phyloP scores from a whole-genome alignment of 2,888 invertebrate genomes.

The Gymnosoma rotundatum region DNA sequence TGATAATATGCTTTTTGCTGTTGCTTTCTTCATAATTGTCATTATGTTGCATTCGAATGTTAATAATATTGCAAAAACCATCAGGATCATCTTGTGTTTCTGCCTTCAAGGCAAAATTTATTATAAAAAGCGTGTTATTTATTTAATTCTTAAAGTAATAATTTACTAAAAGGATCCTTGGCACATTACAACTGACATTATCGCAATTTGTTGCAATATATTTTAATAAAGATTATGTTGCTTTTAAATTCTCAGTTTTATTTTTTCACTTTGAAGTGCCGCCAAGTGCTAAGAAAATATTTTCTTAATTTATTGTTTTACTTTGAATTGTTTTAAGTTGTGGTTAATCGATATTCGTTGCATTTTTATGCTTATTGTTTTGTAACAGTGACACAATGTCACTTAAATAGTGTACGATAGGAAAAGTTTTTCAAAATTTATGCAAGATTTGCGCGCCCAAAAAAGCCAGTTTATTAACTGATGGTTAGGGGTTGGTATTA shows the following conservation, averaged over 20 bases:
- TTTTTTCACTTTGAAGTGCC: constrained; percentile 11
- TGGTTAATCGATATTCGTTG: not conserved
- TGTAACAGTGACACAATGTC: no score
- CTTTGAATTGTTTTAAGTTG: not conserved
- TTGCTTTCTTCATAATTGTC: constrained; percentile 36
- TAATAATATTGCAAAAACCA: constrained; percentile 10
- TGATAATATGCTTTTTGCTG: constrained; percentile 31
- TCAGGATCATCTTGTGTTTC: constrained; percentile 40
- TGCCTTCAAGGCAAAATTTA: constrained; percentile 22
- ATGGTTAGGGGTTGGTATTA: no score
- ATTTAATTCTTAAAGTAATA: constrained; percentile 48
- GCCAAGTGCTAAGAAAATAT: constrained; percentile 15
- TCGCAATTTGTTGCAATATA: constrained; percentile 37
- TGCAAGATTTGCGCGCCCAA: no score
- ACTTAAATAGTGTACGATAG: no score
- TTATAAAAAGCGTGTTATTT: constrained; percentile 61
- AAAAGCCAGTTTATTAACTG: no score
- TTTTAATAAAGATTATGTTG: constrained; percentile 46
- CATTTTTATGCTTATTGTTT: no score
- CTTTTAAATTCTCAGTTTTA: constrained; percentile 28
- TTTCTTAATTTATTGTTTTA: constrained; percentile 32
- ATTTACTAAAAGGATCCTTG: constrained; percentile 47
- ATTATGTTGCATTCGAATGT: constrained; percentile 24
- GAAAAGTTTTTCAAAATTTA: no score
- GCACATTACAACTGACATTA: constrained; percentile 43